Conservation (phyloP, 2,797 vertebrate genomes). For the Vireo griseus region DNA sequence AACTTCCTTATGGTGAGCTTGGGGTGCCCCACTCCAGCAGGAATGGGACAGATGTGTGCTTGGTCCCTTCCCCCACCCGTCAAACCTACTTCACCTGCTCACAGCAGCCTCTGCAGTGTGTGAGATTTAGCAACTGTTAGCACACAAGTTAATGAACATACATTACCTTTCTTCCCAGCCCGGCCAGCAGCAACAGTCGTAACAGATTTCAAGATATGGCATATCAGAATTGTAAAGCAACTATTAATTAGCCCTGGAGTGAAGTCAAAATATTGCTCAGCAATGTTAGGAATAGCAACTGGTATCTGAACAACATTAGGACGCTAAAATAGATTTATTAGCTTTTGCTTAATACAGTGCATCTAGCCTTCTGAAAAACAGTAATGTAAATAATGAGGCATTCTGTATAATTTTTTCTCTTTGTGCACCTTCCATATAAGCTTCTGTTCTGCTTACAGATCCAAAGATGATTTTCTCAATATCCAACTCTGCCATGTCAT, state of each 20-base stretch:
- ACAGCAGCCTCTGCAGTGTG: not conserved
- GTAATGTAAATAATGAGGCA: not conserved
- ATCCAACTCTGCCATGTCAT: not conserved
- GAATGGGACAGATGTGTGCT: not conserved
- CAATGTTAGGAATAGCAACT: constrained; percentile 7
- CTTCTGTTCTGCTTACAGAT: not conserved
- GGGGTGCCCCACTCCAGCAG: not conserved
- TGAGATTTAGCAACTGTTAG: not conserved
- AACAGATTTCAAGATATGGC: constrained; percentile 15
- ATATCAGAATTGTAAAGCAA: constrained; percentile 12
- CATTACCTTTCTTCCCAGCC: not conserved
- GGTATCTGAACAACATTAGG: not conserved
- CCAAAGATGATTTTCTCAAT: not conserved
- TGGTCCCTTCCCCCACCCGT: not conserved
- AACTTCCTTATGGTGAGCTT: not conserved
- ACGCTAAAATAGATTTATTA: not conserved
- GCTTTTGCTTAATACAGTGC: not conserved
- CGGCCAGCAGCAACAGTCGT: not conserved
- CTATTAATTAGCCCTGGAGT: constrained; percentile 9
- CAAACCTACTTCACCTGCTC: not conserved
- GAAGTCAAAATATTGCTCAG: constrained; percentile 47
- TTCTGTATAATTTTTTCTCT: not conserved
- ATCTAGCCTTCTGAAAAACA: not conserved
- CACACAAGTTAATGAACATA: not conserved
- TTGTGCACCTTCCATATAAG: not conserved